Conservation (phyloP, 2,797 vertebrate species). For the Syngnathus rostellatus region DNA sequence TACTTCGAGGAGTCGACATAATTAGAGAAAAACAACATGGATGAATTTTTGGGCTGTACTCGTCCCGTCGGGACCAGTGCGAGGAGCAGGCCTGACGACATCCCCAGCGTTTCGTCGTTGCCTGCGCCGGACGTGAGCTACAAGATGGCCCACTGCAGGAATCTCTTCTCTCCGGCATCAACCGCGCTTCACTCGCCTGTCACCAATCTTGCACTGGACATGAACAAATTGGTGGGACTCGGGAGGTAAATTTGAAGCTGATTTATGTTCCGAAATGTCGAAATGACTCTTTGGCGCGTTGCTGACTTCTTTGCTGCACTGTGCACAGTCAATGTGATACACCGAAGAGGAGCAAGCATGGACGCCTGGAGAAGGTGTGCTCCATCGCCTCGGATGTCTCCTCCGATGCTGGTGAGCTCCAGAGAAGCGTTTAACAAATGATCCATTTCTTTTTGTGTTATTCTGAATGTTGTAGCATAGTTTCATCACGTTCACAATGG, state of each 20-base stretch:
- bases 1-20: background rate
- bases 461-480: too few species aligned
- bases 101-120: conserved; percentile 50
- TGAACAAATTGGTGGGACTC: conserved; percentile 76
- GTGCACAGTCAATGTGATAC: conserved; percentile 69
- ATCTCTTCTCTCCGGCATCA: conserved; percentile 64
- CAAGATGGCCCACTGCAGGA: conserved; percentile 58
- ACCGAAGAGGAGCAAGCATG: conserved; percentile 67
- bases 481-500: too few species aligned
- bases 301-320: background rate
- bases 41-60: conserved; percentile 28
- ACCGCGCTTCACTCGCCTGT: conserved; percentile 74
- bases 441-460: background rate
- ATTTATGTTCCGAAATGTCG: background rate
- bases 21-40: conserved; percentile 39
- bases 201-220: conserved; percentile 76
- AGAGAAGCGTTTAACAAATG: background rate
- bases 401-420: conserved; percentile 79
- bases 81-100: conserved; percentile 47
- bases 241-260: conserved; percentile 65
- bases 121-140: conserved; percentile 40
- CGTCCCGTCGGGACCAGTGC: conserved; percentile 41
- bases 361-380: conserved; percentile 63
- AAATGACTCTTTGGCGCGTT: background rate
- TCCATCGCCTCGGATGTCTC: conserved; percentile 82